Conservation (phyloP, 2,888 invertebrate species). For the Ceratothoa steindachneri region DNA sequence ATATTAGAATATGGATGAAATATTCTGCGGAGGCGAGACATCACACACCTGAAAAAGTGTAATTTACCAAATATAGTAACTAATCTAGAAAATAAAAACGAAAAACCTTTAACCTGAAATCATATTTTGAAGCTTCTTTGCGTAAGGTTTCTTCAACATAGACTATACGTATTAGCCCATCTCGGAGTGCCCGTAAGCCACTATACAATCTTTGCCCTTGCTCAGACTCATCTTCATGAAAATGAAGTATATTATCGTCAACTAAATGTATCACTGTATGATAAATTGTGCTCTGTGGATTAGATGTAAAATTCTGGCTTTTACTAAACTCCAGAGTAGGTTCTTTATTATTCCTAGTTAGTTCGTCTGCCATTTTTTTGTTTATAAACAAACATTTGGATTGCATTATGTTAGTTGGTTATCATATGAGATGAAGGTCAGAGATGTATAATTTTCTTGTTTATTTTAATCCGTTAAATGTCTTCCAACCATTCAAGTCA, state of each 20-base stretch:
- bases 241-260: slow-evolving; percentile 15
- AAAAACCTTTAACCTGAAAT: slow-evolving; percentile 3
- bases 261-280: background rate
- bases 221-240: slow-evolving; percentile 14
- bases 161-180: slow-evolving; percentile 18
- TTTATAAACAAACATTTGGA: background rate
- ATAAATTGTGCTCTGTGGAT: background rate
- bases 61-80: too few species aligned
- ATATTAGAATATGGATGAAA: too few species aligned
- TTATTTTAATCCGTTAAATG: too few species aligned
- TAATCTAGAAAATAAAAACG: too few species aligned
- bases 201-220: slow-evolving; percentile 15
- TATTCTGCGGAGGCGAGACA: too few species aligned
- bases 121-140: background rate
- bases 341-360: background rate
- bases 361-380: background rate
- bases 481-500: too few species aligned
- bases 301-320: background rate
- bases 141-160: slow-evolving; percentile 1
- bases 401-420: too few species aligned
- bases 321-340: background rate
- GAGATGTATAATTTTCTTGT: too few species aligned
- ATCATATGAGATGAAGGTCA: too few species aligned
- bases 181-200: slow-evolving; percentile 16
- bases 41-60: too few species aligned